Evolutionary conservation across 2,888 invertebrate genomes (phyloP), one percentile per base, ranked within the genome.

Genomic region (Eumacrocentrus americanus): DNA sequence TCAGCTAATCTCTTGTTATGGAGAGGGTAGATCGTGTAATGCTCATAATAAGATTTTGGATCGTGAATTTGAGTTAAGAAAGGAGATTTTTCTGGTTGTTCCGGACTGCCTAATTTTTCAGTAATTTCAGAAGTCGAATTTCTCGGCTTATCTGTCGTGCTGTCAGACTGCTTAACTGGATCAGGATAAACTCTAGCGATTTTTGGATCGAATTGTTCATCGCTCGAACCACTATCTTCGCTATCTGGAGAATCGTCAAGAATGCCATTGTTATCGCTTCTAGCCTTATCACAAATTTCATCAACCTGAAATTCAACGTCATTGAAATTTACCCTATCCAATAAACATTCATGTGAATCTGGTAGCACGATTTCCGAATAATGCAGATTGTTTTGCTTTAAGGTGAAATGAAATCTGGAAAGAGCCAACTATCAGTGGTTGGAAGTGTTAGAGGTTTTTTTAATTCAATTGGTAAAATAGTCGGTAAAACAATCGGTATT

Each of bases 321-420:
- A n/a, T 46, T 20, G 7, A 3, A 3, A 42, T 42, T 25, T 18
- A 34, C 5, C 16, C 29, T 42, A 23, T 54, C 23, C n/a, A 42
- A 11, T n/a, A 54, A 54, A 11, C 25, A 12, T 18, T 44, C 14
- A 4, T 58, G 44, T 18, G 56, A 35, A 38, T 63, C 2, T 25
- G 72, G 72, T 52, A 73, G 42, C 18, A 57, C 14, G 18, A 76
- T 73, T 12, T 72, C 25, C 46, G 44, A 6, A 52, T 75, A 75
- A n/a, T n/a, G n/a, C n/a, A n/a, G n/a, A n/a, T n/a, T n/a, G n/a
- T n/a, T n/a, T n/a, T n/a, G n/a, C n/a, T n/a, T n/a, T n/a, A n/a
- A n/a, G n/a, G n/a, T n/a, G n/a, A n/a, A n/a, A n/a, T n/a, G n/a
- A n/a, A n/a, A n/a, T n/a, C n/a, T n/a, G n/a, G n/a, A n/a, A n/a